Conservation (phyloP, 2,797 vertebrate species). For the Galaxias olidus region DNA sequence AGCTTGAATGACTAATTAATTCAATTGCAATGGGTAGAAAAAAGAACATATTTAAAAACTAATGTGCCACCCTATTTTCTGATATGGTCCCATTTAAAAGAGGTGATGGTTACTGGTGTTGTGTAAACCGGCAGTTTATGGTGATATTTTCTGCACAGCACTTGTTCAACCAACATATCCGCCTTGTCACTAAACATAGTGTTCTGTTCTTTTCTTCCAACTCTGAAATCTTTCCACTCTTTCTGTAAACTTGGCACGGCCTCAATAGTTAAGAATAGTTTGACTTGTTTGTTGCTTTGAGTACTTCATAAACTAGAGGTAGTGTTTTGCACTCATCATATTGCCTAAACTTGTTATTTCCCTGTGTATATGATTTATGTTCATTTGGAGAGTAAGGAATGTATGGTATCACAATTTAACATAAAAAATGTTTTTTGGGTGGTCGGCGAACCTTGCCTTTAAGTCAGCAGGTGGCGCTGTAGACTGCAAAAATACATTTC, state of each 20-base stretch:
- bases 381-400: too few relatives aligned
- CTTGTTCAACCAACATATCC: slow-evolving; percentile 57
- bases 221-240: slow-evolving; percentile 52
- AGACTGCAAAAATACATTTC: neutral
- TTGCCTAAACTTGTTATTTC: too few relatives aligned
- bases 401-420: too few relatives aligned
- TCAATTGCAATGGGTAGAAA: slow-evolving; percentile 40
- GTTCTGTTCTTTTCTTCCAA: slow-evolving; percentile 37
- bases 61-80: slow-evolving; percentile 29
- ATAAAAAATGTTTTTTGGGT: neutral
- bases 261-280: slow-evolving; percentile 39
- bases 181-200: slow-evolving; percentile 20
- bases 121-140: slow-evolving; percentile 54
- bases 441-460: neutral
- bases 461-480: slow-evolving; percentile 56
- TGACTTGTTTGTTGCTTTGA: neutral
- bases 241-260: slow-evolving; percentile 43
- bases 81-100: slow-evolving; percentile 40
- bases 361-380: too few relatives aligned
- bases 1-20: slow-evolving; percentile 36
- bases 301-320: neutral
- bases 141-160: slow-evolving; percentile 39
- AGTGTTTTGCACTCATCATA: slow-evolving; percentile 17
- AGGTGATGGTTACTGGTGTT: slow-evolving; percentile 42
- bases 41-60: slow-evolving; percentile 1